Evolutionary conservation across 2,797 vertebrate genomes (phyloP).

Genomic region (Sarcophilus harrisii): DNA sequence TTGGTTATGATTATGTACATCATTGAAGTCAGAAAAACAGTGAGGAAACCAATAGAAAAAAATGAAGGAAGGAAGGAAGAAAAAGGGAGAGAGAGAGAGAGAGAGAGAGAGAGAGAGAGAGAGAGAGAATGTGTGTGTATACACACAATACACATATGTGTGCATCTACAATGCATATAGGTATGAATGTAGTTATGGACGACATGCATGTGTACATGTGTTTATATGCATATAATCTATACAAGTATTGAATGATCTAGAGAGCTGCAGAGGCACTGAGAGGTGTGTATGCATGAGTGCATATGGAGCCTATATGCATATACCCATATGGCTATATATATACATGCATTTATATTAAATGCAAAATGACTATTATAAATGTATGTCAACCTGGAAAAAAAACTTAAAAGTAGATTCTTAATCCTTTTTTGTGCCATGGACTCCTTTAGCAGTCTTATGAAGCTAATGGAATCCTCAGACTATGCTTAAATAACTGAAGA

Average conservation of each 20-base stretch:
- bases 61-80: no score
- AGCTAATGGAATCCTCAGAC: background rate
- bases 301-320: background rate
- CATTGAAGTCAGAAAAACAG: no score
- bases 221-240: background rate
- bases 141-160: background rate
- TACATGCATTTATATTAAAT: background rate
- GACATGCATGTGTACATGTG: background rate
- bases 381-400: background rate
- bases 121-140: background rate
- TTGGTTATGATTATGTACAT: background rate
- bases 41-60: no score
- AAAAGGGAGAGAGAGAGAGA: no score
- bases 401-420: background rate
- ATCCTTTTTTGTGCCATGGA: background rate
- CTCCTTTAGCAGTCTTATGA: background rate
- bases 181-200: no score
- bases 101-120: no score
- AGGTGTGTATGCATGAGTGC: background rate
- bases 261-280: background rate
- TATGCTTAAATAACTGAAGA: background rate
- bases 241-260: background rate
- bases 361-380: background rate
- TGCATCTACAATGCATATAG: background rate
- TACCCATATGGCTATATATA: background rate